Percentiles rank a stretch among this genome's conserved stretches.
Conservation (phyloP, 2,888 invertebrate genomes). For the Abrostola triplasia region DNA sequence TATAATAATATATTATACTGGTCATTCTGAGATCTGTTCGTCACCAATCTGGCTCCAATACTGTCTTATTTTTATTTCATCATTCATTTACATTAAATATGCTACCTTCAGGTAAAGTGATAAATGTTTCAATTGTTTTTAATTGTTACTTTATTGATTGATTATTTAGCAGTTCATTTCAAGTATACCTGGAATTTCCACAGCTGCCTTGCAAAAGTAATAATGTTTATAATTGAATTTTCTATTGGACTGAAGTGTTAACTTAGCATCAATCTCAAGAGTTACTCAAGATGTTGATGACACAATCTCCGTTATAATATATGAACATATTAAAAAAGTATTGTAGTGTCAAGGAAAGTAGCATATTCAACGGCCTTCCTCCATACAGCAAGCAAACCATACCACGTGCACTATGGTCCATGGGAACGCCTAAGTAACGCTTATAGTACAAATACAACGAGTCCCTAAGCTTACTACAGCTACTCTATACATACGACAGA, state of each 20-base stretch:
- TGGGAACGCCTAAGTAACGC: constrained; percentile 41
- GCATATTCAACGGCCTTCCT: constrained; percentile 45
- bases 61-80: constrained; percentile 65
- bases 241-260: not conserved
- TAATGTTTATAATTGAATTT: not conserved
- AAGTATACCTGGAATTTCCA: not conserved
- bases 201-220: not conserved
- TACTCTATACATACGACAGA: constrained; percentile 66
- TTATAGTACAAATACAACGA: constrained; percentile 55
- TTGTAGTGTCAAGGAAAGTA: constrained; percentile 33
- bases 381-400: constrained; percentile 29
- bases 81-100: constrained; percentile 53
- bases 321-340: too few species aligned
- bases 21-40: constrained; percentile 86
- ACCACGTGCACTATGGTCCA: constrained; percentile 59
- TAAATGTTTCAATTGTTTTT: not conserved
- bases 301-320: too few species aligned
- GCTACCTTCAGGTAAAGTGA: constrained; percentile 53
- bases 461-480: constrained; percentile 73
- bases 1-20: constrained; percentile 77
- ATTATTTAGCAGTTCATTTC: not conserved
- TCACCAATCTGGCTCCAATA: constrained; percentile 79
- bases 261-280: too few species aligned
- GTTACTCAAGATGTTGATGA: too few species aligned
- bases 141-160: not conserved